These are phyloP conservation scores for Vanacampus margaritifer DNA, from an alignment of 2,113 vertebrate species.

Conservation along the genomic window DNA sequence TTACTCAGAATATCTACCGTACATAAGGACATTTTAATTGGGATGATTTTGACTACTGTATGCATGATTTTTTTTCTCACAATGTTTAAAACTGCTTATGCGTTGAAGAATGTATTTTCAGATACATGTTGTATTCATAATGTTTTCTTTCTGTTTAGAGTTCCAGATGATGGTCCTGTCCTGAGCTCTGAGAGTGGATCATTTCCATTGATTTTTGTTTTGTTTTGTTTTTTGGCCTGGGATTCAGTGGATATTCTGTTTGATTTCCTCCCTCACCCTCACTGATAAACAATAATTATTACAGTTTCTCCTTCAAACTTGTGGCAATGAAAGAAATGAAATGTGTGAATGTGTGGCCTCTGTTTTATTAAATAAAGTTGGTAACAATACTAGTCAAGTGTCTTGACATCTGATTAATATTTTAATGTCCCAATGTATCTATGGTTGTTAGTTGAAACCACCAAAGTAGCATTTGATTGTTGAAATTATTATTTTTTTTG, in stretches of 20 bases:
- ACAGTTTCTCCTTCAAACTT: constrained; percentile 27
- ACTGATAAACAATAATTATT: constrained; percentile 36
- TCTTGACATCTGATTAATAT: background rate
- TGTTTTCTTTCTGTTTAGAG: constrained; percentile 68
- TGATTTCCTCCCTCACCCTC: constrained; percentile 21
- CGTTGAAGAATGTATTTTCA: background rate
- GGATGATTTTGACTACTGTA: too few relatives aligned
- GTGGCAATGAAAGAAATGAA: constrained; percentile 52
- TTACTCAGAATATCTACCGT: too few relatives aligned
- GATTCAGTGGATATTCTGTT: constrained; percentile 36
- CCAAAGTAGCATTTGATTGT: too few relatives aligned
- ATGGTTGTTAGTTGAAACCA: too few relatives aligned
- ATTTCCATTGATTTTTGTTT: constrained; percentile 16
- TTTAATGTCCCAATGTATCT: background rate
- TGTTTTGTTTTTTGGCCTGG: background rate
- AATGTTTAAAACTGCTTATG: too few relatives aligned
- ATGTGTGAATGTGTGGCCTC: constrained; percentile 60
- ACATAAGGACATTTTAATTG: too few relatives aligned
- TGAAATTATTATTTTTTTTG: too few relatives aligned
- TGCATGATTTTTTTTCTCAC: too few relatives aligned
- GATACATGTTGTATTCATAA: background rate
- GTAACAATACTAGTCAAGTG: background rate
- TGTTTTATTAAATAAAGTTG: constrained; percentile 1
- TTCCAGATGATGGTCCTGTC: constrained; percentile 90
- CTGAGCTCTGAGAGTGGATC: constrained; percentile 65